phyloP scores from a whole-genome alignment of 1,140 invertebrate genomes.

The Sycophaga agraensis region DNA sequence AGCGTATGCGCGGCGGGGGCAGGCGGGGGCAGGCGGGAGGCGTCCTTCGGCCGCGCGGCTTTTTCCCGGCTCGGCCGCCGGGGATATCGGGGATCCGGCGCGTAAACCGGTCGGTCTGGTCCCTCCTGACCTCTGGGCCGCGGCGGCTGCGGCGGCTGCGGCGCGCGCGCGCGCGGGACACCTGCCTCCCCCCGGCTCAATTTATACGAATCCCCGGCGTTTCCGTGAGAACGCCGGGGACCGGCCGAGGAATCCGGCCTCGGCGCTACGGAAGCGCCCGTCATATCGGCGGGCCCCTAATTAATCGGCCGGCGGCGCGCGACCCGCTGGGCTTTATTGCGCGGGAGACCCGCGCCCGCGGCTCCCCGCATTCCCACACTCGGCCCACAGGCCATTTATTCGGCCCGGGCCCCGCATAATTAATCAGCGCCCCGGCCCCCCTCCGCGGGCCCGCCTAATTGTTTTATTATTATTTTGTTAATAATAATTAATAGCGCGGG shows the following conservation, averaged over 20 bases:
- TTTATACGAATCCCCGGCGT: constrained; percentile 48
- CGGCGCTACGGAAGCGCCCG: neutral
- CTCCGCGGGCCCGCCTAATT: constrained; percentile 31
- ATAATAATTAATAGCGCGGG: constrained; percentile 47
- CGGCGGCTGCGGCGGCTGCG: neutral
- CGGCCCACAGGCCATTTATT: neutral
- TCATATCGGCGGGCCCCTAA: neutral
- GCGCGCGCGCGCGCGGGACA: constrained; percentile 40
- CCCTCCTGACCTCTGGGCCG: constrained; percentile 32
- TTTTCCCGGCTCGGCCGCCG: neutral
- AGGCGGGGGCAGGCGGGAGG: too few species aligned
- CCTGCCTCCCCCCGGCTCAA: constrained; percentile 55
- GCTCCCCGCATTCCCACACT: constrained; percentile 2
- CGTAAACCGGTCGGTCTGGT: constrained; percentile 55
- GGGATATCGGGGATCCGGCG: constrained; percentile 17
- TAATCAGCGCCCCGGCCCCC: constrained; percentile 9
- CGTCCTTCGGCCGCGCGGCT: constrained; percentile 22
- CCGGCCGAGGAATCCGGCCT: constrained; percentile 25
- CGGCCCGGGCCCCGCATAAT: constrained; percentile 1
- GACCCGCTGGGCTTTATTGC: too few species aligned
- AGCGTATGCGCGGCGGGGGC: constrained; percentile 12
- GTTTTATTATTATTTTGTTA: constrained; percentile 51
- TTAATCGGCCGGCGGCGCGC: neutral
- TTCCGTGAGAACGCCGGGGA: constrained; percentile 29
- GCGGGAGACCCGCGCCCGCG: too few species aligned